Percentiles rank a stretch among this genome's conserved stretches.
phyloP scores from a whole-genome alignment of 2,888 invertebrate genomes.

The Aporophyla nigra region DNA sequence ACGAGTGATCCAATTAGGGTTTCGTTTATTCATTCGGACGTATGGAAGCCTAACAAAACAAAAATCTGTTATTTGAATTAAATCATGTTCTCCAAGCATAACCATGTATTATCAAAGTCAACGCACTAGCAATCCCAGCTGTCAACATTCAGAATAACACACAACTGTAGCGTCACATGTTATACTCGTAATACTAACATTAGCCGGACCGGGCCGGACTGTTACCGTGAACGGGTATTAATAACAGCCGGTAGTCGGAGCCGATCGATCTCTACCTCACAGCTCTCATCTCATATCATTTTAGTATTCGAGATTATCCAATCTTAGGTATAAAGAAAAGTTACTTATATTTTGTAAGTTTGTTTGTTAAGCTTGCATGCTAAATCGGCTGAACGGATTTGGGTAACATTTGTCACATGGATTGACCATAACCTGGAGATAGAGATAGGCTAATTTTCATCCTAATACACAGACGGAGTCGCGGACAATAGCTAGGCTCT shows the following conservation, averaged over 20 bases:
- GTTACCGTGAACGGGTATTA: conserved; percentile 4
- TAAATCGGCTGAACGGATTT: too few relatives aligned
- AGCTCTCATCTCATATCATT: not conserved
- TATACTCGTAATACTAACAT: not conserved
- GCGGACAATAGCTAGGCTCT: too few relatives aligned
- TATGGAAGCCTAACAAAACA: not conserved
- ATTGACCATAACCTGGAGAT: too few relatives aligned
- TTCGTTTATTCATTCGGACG: not conserved
- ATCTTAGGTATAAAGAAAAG: too few relatives aligned
- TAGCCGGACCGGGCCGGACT: not conserved
- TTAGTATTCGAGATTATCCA: not conserved
- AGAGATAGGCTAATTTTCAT: too few relatives aligned
- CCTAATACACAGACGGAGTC: too few relatives aligned
- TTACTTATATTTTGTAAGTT: too few relatives aligned
- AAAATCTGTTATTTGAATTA: not conserved
- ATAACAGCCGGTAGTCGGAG: conserved; percentile 10
- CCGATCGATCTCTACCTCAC: not conserved
- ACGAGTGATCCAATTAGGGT: not conserved
- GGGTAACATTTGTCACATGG: too few relatives aligned
- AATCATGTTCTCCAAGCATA: not conserved
- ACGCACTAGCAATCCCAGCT: not conserved
- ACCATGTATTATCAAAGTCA: not conserved
- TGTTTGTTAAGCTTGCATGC: too few relatives aligned
- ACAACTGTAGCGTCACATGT: too few relatives aligned
- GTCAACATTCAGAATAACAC: not conserved